Evolutionary conservation across 2,113 vertebrate genomes (phyloP).

Genomic region (Gavia stellata): DNA sequence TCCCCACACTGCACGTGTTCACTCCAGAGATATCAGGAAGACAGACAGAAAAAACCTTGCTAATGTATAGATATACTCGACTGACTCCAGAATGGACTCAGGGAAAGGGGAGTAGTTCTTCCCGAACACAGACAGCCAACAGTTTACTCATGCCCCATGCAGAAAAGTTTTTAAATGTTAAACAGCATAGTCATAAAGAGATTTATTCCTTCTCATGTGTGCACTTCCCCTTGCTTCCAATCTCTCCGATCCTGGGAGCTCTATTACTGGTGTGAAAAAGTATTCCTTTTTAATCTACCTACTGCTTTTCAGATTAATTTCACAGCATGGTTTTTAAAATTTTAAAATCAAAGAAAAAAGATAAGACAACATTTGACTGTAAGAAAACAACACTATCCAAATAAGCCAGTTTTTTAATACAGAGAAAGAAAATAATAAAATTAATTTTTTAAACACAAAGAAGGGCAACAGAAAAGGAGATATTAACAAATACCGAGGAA

Average conservation of each 20-base stretch:
- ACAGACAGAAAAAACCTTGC: not conserved
- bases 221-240: not conserved
- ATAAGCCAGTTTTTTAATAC: not conserved
- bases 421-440: not conserved
- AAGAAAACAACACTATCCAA: not conserved
- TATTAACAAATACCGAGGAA: not conserved
- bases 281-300: not conserved
- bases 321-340: not conserved
- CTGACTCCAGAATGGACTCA: not conserved
- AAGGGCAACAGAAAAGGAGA: not conserved
- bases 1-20: not conserved
- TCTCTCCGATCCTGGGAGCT: not conserved
- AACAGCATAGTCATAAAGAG: not conserved
- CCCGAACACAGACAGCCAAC: not conserved
- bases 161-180: not conserved
- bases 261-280: not conserved
- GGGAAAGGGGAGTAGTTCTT: not conserved
- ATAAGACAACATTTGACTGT: not conserved
- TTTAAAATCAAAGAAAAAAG: not conserved
- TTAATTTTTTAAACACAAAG: not conserved
- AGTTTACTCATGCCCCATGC: not conserved
- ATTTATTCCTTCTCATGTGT: rapidly evolving
- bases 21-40: not conserved
- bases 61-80: not conserved
- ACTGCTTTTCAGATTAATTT: not conserved